phyloP scores from a whole-genome alignment of 2,888 invertebrate species.

The Amphipoea lucens region DNA sequence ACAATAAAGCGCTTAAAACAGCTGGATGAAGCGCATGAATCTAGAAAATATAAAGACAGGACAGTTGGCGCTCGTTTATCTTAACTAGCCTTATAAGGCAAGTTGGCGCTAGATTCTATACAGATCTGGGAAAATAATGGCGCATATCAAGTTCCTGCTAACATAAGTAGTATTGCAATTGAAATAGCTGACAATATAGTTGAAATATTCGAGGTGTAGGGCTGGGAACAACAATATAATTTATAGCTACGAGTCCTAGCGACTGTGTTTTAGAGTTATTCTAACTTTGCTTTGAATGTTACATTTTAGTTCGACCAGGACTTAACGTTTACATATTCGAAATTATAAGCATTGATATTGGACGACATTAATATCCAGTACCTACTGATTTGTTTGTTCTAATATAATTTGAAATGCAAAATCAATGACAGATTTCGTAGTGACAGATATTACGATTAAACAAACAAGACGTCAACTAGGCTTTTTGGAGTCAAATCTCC shows the following conservation, averaged over 20 bases:
- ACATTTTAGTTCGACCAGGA: conserved; percentile 17
- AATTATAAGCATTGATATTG: neutral
- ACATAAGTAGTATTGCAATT: conserved; percentile 57
- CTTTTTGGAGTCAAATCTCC: neutral
- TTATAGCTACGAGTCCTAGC: conserved; percentile 34
- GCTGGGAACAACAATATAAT: conserved; percentile 46
- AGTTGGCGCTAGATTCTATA: conserved; percentile 46
- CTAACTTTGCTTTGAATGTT: conserved; percentile 24
- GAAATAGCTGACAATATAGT: conserved; percentile 60
- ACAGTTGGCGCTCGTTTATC: conserved; percentile 51
- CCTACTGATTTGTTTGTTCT: conserved; percentile 4
- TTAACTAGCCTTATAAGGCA: conserved; percentile 52
- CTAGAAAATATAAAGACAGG: conserved; percentile 47
- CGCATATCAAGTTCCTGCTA: conserved; percentile 46
- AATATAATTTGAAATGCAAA: neutral
- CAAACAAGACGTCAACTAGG: neutral
- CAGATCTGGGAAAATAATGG: conserved; percentile 59
- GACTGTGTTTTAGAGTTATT: conserved; percentile 39
- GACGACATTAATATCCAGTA: neutral
- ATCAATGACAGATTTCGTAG: neutral
- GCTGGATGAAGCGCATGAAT: conserved; percentile 30
- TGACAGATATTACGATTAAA: no score
- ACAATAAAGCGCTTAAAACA: conserved; percentile 39
- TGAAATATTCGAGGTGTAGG: conserved; percentile 58
- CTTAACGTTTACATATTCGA: neutral